A percentile compares a stretch with the other conserved stretches of the same genome.
These are phyloP conservation scores for Apodemus speciosus DNA, from an alignment of 2,113 vertebrate genomes.

Conservation along the genomic window DNA sequence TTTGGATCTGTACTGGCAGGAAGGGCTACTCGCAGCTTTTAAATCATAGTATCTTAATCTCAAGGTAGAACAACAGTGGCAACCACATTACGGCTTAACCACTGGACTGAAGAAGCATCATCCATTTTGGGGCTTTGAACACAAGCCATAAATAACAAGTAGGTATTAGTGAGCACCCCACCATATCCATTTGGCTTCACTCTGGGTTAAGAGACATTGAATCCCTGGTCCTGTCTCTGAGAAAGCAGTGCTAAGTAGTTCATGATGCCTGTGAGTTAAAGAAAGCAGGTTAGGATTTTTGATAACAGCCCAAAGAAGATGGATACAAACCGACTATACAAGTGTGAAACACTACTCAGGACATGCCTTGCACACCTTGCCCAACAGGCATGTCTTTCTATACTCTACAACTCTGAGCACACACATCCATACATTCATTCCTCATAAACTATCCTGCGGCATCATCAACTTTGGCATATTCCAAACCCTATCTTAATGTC, in stretches of 20 bases:
- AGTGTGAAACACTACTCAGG: neutral
- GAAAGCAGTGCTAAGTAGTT: neutral
- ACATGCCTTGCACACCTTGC: neutral
- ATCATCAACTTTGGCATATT: neutral
- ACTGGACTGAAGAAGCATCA: neutral
- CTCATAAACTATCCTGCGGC: neutral
- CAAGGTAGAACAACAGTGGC: neutral
- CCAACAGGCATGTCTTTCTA: neutral
- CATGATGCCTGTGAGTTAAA: neutral
- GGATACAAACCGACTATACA: neutral
- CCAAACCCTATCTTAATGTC: neutral
- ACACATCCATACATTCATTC: neutral
- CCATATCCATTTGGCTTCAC: neutral
- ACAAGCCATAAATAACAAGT: slow-evolving; percentile 5
- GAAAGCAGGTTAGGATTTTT: neutral
- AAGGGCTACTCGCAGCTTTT: neutral
- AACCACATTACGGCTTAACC: slow-evolving; percentile 23
- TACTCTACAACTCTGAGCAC: neutral
- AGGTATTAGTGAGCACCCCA: neutral
- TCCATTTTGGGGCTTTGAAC: neutral
- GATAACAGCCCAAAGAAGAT: neutral
- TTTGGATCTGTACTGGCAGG: neutral
- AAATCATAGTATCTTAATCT: neutral
- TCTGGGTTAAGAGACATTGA: neutral
- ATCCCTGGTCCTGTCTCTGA: neutral